Conservation (phyloP, 2,888 invertebrate genomes). For the Thysanoteuthis rhombus region DNA sequence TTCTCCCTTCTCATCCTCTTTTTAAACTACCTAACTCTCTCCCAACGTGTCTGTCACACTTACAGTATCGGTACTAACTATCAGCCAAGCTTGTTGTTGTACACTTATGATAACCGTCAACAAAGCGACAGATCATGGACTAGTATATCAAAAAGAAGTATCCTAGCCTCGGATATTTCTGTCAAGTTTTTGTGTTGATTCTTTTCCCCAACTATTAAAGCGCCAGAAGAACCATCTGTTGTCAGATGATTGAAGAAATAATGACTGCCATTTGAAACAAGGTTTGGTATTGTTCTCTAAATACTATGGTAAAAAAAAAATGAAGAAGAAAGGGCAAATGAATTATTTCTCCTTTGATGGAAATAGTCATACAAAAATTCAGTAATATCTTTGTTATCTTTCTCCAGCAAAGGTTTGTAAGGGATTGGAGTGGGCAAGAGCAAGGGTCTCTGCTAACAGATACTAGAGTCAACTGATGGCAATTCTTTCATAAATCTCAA, state of each 20-base stretch:
- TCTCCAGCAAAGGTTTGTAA: neutral
- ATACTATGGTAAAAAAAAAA: neutral
- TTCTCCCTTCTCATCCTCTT: too few relatives aligned
- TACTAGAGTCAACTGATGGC: neutral
- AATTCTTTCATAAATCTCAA: neutral
- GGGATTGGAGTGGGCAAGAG: neutral
- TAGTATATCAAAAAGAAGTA: neutral
- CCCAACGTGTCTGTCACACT: too few relatives aligned
- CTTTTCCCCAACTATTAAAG: neutral
- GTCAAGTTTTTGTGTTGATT: neutral
- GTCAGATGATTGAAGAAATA: neutral
- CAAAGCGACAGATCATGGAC: too few relatives aligned
- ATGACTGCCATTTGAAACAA: neutral
- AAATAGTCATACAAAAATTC: neutral
- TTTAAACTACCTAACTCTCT: too few relatives aligned
- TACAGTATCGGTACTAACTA: too few relatives aligned
- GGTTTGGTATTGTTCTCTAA: neutral
- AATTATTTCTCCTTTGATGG: neutral
- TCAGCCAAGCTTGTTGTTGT: too few relatives aligned
- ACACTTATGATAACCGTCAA: too few relatives aligned
- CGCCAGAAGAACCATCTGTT: neutral
- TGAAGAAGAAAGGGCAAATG: neutral
- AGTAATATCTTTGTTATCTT: neutral
- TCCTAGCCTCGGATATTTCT: neutral
- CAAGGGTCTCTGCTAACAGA: neutral